Evolutionary conservation across 2,113 vertebrate species (phyloP).

Genomic region (Pipra filicauda): DNA sequence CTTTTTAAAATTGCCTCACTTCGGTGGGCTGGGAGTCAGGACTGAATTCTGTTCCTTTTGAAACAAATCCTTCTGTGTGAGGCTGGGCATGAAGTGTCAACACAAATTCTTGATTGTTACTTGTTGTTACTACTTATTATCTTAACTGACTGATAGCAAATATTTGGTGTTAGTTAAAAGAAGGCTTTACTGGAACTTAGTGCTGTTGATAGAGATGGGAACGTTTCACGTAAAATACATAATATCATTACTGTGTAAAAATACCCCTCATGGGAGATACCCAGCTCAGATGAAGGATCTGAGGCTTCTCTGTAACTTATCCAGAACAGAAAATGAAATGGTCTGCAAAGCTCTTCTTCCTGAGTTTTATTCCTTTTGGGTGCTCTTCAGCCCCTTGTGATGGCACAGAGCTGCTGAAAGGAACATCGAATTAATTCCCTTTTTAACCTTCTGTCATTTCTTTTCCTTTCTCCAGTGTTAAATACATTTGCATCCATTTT

Average conservation of each 20-base stretch:
- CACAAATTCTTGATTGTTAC: background rate
- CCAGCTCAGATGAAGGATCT: background rate
- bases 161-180: background rate
- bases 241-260: background rate
- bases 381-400: background rate
- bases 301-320: background rate
- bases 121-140: background rate
- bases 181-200: background rate
- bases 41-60: background rate
- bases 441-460: background rate
- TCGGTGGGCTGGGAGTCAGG: background rate
- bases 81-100: background rate
- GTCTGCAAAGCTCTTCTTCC: background rate
- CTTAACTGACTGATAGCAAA: background rate
- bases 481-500: background rate
- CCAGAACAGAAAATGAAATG: background rate
- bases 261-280: accelerated
- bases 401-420: background rate
- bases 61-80: background rate
- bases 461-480: background rate
- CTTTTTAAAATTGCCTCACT: background rate
- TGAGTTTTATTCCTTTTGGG: background rate
- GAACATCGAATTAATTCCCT: background rate
- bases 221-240: background rate
- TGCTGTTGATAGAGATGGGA: background rate